phyloP scores from a whole-genome alignment of 2,797 vertebrate genomes.

The Characodon lateralis region DNA sequence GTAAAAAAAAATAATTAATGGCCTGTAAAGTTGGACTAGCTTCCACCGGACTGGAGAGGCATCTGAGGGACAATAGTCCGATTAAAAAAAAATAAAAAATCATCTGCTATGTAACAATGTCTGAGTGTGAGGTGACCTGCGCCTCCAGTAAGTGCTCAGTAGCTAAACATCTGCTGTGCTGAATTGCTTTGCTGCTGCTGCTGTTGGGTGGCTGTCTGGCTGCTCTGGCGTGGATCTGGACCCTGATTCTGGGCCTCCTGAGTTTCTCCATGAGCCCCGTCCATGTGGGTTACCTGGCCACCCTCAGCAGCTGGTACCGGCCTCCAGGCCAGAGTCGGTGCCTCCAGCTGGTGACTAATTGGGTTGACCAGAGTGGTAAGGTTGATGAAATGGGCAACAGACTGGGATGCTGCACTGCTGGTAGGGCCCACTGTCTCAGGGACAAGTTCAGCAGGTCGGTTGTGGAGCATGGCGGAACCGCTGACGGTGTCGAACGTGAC shows the following conservation, averaged over 20 bases:
- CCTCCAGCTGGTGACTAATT: constrained; percentile 88
- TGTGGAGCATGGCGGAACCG: constrained; percentile 91
- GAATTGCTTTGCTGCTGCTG: constrained; percentile 66
- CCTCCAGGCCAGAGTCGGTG: constrained; percentile 89
- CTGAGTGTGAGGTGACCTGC: constrained; percentile 61
- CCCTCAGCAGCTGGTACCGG: constrained; percentile 81
- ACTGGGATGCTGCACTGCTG: constrained; percentile 74
- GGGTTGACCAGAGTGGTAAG: constrained; percentile 96
- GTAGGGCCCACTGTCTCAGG: constrained; percentile 82
- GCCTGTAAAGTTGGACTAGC: constrained; percentile 8
- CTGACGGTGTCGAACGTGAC: constrained; percentile 96
- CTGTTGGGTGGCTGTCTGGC: constrained; percentile 59
- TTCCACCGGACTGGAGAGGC: constrained; percentile 55
- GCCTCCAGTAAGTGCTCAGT: constrained; percentile 72
- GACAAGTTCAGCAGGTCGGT: constrained; percentile 86
- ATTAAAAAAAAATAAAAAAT: constrained; percentile 28
- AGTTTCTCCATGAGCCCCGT: constrained; percentile 56
- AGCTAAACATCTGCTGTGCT: constrained; percentile 92
- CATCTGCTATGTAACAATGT: constrained; percentile 25
- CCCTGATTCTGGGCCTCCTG: constrained; percentile 72
- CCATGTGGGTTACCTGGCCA: constrained; percentile 72
- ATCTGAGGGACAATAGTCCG: constrained; percentile 60
- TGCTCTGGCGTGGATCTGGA: constrained; percentile 57
- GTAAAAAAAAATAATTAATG: constrained; percentile 20
- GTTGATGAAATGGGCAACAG: constrained; percentile 97